These are phyloP conservation scores for Graphium colonna DNA, from an alignment of 2,888 invertebrate genomes.

Conservation along the genomic window DNA sequence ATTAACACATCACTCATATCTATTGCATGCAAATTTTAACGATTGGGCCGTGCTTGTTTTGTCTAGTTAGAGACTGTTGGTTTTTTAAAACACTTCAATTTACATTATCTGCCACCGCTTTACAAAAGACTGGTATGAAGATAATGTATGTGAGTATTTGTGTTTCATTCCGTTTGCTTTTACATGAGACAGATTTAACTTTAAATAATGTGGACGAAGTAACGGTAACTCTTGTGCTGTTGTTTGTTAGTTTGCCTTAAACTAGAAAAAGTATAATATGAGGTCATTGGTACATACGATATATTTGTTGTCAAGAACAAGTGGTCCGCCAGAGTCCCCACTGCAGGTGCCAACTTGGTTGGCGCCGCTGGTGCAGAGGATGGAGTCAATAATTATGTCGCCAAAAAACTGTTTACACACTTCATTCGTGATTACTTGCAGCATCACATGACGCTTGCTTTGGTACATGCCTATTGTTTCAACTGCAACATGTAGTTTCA, in stretches of 20 bases:
- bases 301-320: conserved; percentile 47
- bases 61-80: too few species aligned
- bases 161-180: neutral
- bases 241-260: neutral
- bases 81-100: too few species aligned
- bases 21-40: too few species aligned
- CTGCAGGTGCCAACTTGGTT: conserved; percentile 52
- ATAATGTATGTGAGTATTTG: neutral
- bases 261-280: neutral
- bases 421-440: conserved; percentile 56
- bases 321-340: conserved; percentile 57
- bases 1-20: too few species aligned
- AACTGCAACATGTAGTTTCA: conserved; percentile 30
- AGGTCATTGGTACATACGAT: conserved; percentile 47
- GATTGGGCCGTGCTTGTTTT: too few species aligned
- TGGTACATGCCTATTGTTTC: conserved; percentile 40
- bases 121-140: neutral
- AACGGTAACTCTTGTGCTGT: neutral
- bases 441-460: conserved; percentile 58
- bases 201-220: too few species aligned
- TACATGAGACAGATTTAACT: neutral
- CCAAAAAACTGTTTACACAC: conserved; percentile 46
- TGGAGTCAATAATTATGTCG: conserved; percentile 35
- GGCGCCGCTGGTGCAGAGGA: conserved; percentile 52
- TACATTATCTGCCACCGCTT: too few species aligned